Conservation (phyloP, 2,888 invertebrate species). For the Hylaea fasciaria region DNA sequence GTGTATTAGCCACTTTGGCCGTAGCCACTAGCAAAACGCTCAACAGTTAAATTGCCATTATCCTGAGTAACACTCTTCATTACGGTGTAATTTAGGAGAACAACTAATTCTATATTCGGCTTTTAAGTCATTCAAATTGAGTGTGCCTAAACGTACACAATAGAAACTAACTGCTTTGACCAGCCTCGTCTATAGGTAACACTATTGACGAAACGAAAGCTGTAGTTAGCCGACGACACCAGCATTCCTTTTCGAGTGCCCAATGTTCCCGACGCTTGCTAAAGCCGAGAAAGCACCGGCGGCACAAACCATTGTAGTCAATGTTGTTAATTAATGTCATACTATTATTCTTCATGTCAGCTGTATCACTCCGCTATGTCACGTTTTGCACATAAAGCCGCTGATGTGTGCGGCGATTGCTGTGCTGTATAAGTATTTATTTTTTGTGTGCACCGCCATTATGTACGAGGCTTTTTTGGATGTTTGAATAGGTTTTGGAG, state of each 20-base stretch:
- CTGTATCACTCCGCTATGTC: conserved; percentile 49
- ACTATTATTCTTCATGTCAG: conserved; percentile 53
- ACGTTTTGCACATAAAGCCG: conserved; percentile 61
- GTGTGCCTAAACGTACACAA: too few relatives aligned
- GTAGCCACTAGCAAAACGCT: too few relatives aligned
- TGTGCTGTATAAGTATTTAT: conserved; percentile 37
- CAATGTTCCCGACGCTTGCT: conserved; percentile 26
- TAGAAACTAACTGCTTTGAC: background rate
- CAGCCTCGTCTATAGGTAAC: conserved; percentile 1
- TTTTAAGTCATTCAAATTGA: too few relatives aligned
- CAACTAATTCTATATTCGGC: too few relatives aligned
- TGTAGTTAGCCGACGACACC: conserved; percentile 1
- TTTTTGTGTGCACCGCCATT: conserved; percentile 1
- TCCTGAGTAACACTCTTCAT: too few relatives aligned
- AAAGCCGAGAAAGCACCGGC: conserved; percentile 41
- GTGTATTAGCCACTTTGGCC: too few relatives aligned
- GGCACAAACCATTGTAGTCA: conserved; percentile 34
- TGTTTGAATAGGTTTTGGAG: background rate
- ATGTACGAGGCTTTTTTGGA: conserved; percentile 1
- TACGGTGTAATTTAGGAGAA: too few relatives aligned
- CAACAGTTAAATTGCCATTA: too few relatives aligned
- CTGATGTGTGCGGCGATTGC: conserved; percentile 49
- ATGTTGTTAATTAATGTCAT: conserved; percentile 46
- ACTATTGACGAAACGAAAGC: conserved; percentile 2
- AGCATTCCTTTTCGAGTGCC: conserved; percentile 10